Evolutionary conservation across 2,888 invertebrate species (phyloP).

Genomic region (Meghimatium bilineatum): DNA sequence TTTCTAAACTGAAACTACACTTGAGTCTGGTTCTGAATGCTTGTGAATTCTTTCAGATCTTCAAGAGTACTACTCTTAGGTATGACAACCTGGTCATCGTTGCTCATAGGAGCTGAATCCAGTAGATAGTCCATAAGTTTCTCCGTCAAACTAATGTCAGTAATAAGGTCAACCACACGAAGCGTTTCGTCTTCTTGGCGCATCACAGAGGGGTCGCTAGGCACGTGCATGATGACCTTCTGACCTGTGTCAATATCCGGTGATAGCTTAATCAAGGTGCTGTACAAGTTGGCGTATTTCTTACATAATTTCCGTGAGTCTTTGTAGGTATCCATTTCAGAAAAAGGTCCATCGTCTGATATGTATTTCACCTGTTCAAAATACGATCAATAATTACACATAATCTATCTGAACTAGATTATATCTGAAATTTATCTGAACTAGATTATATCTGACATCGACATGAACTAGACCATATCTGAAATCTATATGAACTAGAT

Average conservation of each 20-base stretch:
- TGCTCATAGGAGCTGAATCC: slow-evolving; percentile 60
- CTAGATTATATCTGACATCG: too few relatives aligned
- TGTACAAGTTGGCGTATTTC: slow-evolving; percentile 63
- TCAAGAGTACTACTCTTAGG: slow-evolving; percentile 57
- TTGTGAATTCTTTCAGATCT: slow-evolving; percentile 54
- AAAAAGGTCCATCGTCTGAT: slow-evolving; percentile 56
- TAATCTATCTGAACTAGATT: too few relatives aligned
- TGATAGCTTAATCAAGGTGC: slow-evolving; percentile 66
- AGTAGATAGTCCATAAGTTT: slow-evolving; percentile 61
- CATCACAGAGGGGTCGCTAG: slow-evolving; percentile 58
- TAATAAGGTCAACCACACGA: slow-evolving; percentile 65
- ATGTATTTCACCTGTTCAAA: slow-evolving; percentile 32
- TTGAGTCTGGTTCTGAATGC: slow-evolving; percentile 34
- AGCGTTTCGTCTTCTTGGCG: slow-evolving; percentile 57
- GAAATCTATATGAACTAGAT: too few relatives aligned
- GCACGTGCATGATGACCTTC: slow-evolving; percentile 64
- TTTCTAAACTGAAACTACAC: slow-evolving; percentile 23
- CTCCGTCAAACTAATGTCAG: slow-evolving; percentile 65
- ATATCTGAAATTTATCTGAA: too few relatives aligned
- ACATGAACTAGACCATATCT: too few relatives aligned
- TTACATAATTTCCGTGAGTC: slow-evolving; percentile 63
- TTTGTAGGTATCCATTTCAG: slow-evolving; percentile 57
- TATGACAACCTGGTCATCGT: slow-evolving; percentile 54
- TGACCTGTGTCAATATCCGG: slow-evolving; percentile 65
- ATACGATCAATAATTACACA: too few relatives aligned